Base-by-base conservation (phyloP, 2,113 vertebrate species). In the Cynopterus brachyotis region DNA sequence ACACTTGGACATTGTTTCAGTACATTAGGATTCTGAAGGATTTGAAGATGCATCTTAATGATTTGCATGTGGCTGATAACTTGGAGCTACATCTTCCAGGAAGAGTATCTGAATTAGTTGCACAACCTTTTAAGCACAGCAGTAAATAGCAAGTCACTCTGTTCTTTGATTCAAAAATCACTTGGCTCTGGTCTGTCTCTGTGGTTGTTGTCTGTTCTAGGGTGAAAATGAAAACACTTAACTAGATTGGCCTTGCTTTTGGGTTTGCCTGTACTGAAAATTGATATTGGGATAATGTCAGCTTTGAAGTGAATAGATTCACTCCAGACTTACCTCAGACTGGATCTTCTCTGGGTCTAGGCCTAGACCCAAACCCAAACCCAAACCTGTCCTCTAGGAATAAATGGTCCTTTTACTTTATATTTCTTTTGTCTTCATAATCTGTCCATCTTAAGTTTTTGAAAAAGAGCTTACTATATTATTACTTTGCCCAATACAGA, bases 101-200 rank as follows among this genome's bases (percentile, higher is more conserved):
- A 94, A 87, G 73, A 88, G 20, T 95, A 80, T 78, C 66, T 94
- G 66, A 96, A 93, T 86, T 83, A 35, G 35, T 80, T 97, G 60
- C 50, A 66, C 10, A 67, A 5, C 22, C 28, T 93, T 92, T 90
- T 91, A 93, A 93, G 73, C 53, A 95, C n/a, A 85, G 45, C 24
- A 62, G 32, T 91, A 92, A 95, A 86, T 55, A 91, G 73, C 75
- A 92, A 97, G 53, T 90, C 64, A 85, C 35, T 93, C 69, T 66
- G 42, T 87, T 85, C 11, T 20, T 89, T 93, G 50, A 95, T 96
- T 95, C 73, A 72, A 62, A 62, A 92, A 81, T 90, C 53, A 66
- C 30, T 83, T 96, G 75, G 19, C 45, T 83, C 45, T 90, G 42
- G 11, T 79, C n/a, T 28, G 64, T 19, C 59, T 94, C 26, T 96